Percentiles rank a stretch among this genome's conserved stretches.
These are phyloP conservation scores for Acanthiza pusilla DNA, from an alignment of 2,797 vertebrate genomes.

Conservation along the genomic window DNA sequence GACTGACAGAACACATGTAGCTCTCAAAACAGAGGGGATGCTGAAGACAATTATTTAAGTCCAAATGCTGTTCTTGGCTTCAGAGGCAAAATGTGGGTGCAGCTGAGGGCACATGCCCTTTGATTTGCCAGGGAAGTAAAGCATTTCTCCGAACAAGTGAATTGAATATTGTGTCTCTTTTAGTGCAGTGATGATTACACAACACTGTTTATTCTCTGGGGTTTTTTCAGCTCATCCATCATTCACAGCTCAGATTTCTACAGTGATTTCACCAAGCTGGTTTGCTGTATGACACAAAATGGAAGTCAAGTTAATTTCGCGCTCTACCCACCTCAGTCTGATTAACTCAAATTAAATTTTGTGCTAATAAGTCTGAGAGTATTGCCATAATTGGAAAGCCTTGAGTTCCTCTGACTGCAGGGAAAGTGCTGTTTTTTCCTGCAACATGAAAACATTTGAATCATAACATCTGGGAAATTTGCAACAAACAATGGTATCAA, in stretches of 20 bases:
- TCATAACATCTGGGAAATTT: slow-evolving; percentile 10
- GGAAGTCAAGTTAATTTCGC: slow-evolving; percentile 65
- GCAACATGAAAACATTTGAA: slow-evolving; percentile 4
- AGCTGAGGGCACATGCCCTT: background rate
- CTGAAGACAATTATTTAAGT: background rate
- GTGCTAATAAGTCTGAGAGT: slow-evolving; percentile 31
- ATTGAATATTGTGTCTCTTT: background rate
- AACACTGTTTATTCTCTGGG: background rate
- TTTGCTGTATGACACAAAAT: slow-evolving; percentile 30
- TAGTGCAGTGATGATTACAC: background rate
- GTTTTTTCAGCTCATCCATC: slow-evolving; percentile 13
- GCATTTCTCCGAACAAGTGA: background rate
- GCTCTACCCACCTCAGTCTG: slow-evolving; percentile 52
- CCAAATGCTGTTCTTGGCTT: background rate
- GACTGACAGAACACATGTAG: background rate
- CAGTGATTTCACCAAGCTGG: background rate
- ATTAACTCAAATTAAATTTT: slow-evolving; percentile 49
- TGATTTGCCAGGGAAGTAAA: background rate
- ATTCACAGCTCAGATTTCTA: slow-evolving; percentile 23
- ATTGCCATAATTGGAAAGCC: slow-evolving; percentile 24
- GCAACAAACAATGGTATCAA: background rate
- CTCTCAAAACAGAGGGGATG: background rate
- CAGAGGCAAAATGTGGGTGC: background rate
- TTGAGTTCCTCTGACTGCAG: slow-evolving; percentile 14
- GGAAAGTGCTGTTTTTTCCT: background rate